Percentiles rank a stretch among this genome's conserved stretches.
Evolutionary conservation across 37 sponge, comb jelly and placozoan genomes (phyloP).

Genomic region (Sycon ciliatum): DNA sequence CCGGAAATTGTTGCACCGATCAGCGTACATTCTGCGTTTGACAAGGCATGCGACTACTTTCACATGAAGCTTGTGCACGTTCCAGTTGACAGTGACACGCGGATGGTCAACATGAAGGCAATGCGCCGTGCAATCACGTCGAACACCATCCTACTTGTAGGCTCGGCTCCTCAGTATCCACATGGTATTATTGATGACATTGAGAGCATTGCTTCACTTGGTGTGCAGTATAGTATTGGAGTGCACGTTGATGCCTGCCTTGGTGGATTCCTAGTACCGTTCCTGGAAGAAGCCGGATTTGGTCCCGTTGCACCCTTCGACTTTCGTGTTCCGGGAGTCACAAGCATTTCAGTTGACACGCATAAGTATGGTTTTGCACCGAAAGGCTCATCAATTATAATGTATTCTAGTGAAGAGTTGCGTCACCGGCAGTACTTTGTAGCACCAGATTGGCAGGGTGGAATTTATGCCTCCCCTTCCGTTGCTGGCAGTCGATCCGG

Average conservation of each 20-base stretch:
- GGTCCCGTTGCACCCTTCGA: constrained; percentile 79
- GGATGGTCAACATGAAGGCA: constrained; percentile 51
- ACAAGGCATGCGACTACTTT: constrained; percentile 83
- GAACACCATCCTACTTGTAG: constrained; percentile 82
- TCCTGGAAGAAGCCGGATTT: constrained; percentile 93
- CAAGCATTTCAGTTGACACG: constrained; percentile 87
- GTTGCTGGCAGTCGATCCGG: constrained; percentile 84
- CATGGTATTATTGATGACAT: constrained; percentile 92
- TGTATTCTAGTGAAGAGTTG: constrained; percentile 62
- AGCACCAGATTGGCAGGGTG: constrained; percentile 74
- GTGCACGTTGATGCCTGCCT: constrained; percentile 92
- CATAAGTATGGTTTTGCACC: constrained; percentile 94
- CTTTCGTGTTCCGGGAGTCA: constrained; percentile 84
- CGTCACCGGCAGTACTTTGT: constrained; percentile 67
- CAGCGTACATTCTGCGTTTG: constrained; percentile 78
- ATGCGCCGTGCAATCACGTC: constrained; percentile 62
- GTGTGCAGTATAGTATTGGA: constrained; percentile 45
- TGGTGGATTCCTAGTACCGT: constrained; percentile 83
- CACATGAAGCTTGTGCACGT: constrained; percentile 62
- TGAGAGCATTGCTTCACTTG: constrained; percentile 62
- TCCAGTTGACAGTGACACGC: constrained; percentile 48
- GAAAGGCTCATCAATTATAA: constrained; percentile 85
- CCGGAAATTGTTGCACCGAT: constrained; percentile 75
- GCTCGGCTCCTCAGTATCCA: constrained; percentile 83
- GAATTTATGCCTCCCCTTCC: constrained; percentile 82